A percentile compares a stretch with the other conserved stretches of the same genome.
These are phyloP conservation scores for Caenorhabditis briggsae DNA, from an alignment of 1,140 invertebrate species.

Conservation along the genomic window DNA sequence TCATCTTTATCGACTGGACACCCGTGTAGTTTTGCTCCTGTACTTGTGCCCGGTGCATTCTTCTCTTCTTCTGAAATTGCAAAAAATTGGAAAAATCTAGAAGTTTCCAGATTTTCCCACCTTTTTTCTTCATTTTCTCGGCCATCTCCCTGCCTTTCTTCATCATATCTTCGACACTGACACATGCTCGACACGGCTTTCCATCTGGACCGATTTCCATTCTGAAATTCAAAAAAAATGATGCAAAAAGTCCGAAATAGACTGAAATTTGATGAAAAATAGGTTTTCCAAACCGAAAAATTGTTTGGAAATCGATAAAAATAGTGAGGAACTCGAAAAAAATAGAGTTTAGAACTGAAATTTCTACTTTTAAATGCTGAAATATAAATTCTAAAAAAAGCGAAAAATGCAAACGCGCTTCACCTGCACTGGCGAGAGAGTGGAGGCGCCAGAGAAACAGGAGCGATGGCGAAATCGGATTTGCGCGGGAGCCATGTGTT, in stretches of 20 bases:
- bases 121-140: slow-evolving; percentile 62
- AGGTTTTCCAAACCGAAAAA: neutral
- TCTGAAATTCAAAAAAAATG: neutral
- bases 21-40: slow-evolving; percentile 62
- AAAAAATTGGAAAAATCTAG: neutral
- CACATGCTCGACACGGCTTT: slow-evolving; percentile 74
- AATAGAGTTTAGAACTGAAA: neutral
- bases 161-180: slow-evolving; percentile 76
- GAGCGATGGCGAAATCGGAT: neutral
- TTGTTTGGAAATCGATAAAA: neutral
- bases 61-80: neutral
- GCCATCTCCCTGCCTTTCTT: slow-evolving; percentile 68
- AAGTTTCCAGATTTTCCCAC: neutral
- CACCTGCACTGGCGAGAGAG: neutral
- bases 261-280: too few species aligned
- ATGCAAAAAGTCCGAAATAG: neutral
- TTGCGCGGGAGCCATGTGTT: neutral
- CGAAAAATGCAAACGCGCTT: neutral
- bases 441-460: neutral
- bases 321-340: neutral
- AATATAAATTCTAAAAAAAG: neutral
- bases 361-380: too few species aligned
- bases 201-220: slow-evolving; percentile 57
- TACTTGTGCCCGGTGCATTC: neutral
- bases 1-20: slow-evolving; percentile 77